Base-by-base conservation (phyloP, 2,888 invertebrate species). In the Stenodema calcarata region DNA sequence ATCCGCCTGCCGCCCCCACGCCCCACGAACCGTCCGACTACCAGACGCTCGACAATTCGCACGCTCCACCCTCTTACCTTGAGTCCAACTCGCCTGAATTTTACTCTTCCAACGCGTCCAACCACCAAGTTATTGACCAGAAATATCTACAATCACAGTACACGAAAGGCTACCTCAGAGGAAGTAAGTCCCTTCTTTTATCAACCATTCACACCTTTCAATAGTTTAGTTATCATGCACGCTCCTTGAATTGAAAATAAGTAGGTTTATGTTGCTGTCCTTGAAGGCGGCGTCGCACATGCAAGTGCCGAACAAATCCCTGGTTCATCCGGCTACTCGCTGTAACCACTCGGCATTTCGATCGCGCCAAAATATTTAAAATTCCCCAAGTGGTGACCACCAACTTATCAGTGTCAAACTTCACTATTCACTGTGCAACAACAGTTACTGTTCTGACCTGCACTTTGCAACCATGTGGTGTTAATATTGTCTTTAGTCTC, bases 101-200 rank as follows among this genome's bases (percentile, higher is more conserved):
- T 35, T 86, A 86, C 75, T 80, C 81, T 4, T 81, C 86, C 18
- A 86, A 86, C 73, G 41, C 76, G 7, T 50, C 78, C 41, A 75
- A 73, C 75, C 86, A 86, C 88, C 91, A 91, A 87, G 84, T 89
- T 44, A 91, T 93, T 90, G 95, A 95, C 90, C 94, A 94, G 90
- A 95, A 96, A 91, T 95, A 95, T 91, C 78, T 81, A n/a, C 94
- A 95, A 90, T 94, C 94, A 82, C 92, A 93, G 88, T 94, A 94
- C 91, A 93, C 93, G 90, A 95, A 95, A 92, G 94, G 93, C 90
- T 95, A 95, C 91, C 93, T 94, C 87, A 93, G 95, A 93, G 89
- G 78, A 27, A 86, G 88, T 87, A 81, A 84, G 86, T 62, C 1
- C 28, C 41, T 35, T 83, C 23, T 47, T n/a, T 4, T 16, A n/a